phyloP scores from a whole-genome alignment of 1,140 invertebrate species.

The Drosophila melanogaster region Release_6_plus_ISO1_MT NT_037436.4:14192001-14192500 shows the following conservation, averaged over 20 bases:
- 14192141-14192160: background rate
- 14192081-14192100: background rate
- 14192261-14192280: slow-evolving; percentile 45
- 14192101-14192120: background rate
- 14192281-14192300: slow-evolving; percentile 45
- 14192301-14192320: slow-evolving; percentile 30
- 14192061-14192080: background rate
- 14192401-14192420: slow-evolving; percentile 21
- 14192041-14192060: no score
- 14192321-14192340: slow-evolving; percentile 52
- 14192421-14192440: slow-evolving; percentile 24
- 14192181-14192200: slow-evolving; percentile 63
- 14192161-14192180: slow-evolving; percentile 17
- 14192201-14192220: slow-evolving; percentile 43
- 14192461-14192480: slow-evolving; percentile 71
- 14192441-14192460: slow-evolving; percentile 46
- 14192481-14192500: slow-evolving; percentile 60
- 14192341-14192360: slow-evolving; percentile 67
- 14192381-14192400: slow-evolving; percentile 26
- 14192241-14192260: slow-evolving; percentile 21
- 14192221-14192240: slow-evolving; percentile 8
- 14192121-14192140: background rate
- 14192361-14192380: slow-evolving; percentile 59
- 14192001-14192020: no score
- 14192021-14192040: no score